Conservation (phyloP, 2,888 invertebrate species). For the Ctenicera cuprea region DNA sequence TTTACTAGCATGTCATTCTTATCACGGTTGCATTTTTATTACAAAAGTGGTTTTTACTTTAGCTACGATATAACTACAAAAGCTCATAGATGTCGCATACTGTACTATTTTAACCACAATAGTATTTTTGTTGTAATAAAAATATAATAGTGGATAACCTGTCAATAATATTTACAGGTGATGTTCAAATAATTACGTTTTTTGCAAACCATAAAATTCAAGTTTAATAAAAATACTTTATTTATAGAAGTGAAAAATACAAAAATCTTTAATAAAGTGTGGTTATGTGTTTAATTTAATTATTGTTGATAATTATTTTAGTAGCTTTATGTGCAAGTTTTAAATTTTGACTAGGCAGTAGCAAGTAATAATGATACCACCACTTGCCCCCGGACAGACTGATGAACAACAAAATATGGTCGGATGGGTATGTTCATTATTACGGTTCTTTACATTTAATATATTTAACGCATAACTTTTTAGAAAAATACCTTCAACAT, state of each 20-base stretch:
- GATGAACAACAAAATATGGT: slow-evolving; percentile 71
- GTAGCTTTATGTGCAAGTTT: neutral
- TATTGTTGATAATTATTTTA: neutral
- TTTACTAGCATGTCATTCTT: too few relatives aligned
- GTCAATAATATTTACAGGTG: too few relatives aligned
- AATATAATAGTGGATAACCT: too few relatives aligned
- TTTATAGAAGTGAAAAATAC: neutral
- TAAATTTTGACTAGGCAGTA: slow-evolving; percentile 18
- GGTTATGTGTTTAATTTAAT: slow-evolving; percentile 24
- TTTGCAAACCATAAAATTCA: too few relatives aligned
- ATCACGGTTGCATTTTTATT: too few relatives aligned
- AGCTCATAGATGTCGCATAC: too few relatives aligned
- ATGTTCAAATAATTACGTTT: too few relatives aligned
- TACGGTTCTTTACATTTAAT: slow-evolving; percentile 7
- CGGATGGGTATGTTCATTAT: slow-evolving; percentile 68
- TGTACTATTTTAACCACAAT: too few relatives aligned
- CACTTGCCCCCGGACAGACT: slow-evolving; percentile 69
- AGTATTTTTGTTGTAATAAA: too few relatives aligned
- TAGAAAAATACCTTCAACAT: slow-evolving; percentile 79
- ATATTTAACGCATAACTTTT: slow-evolving; percentile 3
- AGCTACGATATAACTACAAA: too few relatives aligned
- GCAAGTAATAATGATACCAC: slow-evolving; percentile 70
- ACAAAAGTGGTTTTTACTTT: too few relatives aligned
- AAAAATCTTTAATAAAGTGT: slow-evolving; percentile 16
- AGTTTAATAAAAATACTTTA: too few relatives aligned